Conservation (phyloP, 2,113 vertebrate species). For the Carassius carassius region DNA sequence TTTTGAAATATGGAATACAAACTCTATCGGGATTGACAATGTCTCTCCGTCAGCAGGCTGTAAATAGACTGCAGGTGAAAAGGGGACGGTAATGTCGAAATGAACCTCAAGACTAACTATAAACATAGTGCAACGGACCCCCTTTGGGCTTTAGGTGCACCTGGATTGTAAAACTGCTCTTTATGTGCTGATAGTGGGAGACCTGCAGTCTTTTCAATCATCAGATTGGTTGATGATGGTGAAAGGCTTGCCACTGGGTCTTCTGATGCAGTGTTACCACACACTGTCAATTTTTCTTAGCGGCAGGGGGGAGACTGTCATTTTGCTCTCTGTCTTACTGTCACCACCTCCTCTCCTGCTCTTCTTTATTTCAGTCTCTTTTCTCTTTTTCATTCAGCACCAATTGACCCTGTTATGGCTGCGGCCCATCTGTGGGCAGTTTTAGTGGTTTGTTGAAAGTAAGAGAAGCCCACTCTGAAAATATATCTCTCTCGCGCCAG, state of each 20-base stretch:
- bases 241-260: conserved; percentile 20
- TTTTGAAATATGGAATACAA: conserved; percentile 49
- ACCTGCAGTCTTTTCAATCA: conserved; percentile 8
- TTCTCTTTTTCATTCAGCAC: background rate
- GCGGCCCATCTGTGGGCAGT: background rate
- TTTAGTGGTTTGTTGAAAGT: background rate
- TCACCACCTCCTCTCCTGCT: background rate
- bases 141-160: background rate
- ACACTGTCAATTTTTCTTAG: conserved; percentile 17
- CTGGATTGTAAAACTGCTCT: background rate
- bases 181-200: background rate
- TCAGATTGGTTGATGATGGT: conserved; percentile 24
- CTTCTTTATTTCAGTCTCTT: background rate
- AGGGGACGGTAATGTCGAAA: conserved; percentile 21
- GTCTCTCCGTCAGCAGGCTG: conserved; percentile 11
- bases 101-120: conserved; percentile 23
- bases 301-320: background rate
- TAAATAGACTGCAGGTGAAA: conserved; percentile 43
- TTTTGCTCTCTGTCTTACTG: background rate
- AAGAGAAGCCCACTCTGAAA: background rate
- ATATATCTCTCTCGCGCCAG: background rate
- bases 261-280: conserved; percentile 32
- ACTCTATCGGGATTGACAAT: conserved; percentile 48
- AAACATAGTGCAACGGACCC: conserved; percentile 20
- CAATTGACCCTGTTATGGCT: background rate